Conservation (phyloP, 2,113 vertebrate genomes). For the Aegypius monachus region DNA sequence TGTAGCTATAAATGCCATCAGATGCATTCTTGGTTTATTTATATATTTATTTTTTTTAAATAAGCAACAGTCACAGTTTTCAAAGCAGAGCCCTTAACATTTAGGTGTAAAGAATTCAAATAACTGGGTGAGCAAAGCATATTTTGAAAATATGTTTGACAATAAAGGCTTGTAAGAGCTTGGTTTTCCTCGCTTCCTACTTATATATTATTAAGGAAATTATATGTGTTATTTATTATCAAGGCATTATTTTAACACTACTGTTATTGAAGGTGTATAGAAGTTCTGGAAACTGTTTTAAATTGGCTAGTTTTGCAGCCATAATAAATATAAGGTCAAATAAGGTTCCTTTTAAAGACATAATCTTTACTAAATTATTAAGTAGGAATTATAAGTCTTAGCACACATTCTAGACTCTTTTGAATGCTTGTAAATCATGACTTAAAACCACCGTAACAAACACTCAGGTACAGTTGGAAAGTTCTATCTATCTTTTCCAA, state of each 20-base stretch:
- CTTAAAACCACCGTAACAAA: background rate
- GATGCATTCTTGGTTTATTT: background rate
- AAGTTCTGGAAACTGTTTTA: background rate
- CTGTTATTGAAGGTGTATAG: background rate
- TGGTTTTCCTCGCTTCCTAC: background rate
- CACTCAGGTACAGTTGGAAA: background rate
- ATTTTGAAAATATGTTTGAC: background rate
- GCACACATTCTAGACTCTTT: background rate
- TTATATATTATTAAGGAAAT: background rate
- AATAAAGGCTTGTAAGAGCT: background rate
- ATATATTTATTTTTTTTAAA: background rate
- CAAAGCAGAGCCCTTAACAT: background rate
- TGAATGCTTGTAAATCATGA: background rate
- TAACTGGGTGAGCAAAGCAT: background rate
- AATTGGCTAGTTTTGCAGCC: background rate
- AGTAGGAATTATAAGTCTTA: background rate
- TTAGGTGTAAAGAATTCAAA: background rate
- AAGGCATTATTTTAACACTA: background rate
- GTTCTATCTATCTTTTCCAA: background rate
- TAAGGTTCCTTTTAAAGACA: background rate
- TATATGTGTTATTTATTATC: background rate
- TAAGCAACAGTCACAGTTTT: background rate
- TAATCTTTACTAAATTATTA: background rate
- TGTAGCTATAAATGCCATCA: background rate
- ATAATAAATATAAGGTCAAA: background rate